Evolutionary conservation across 1,140 invertebrate genomes (phyloP).

Genomic region (Acromyrmex charruanus): DNA sequence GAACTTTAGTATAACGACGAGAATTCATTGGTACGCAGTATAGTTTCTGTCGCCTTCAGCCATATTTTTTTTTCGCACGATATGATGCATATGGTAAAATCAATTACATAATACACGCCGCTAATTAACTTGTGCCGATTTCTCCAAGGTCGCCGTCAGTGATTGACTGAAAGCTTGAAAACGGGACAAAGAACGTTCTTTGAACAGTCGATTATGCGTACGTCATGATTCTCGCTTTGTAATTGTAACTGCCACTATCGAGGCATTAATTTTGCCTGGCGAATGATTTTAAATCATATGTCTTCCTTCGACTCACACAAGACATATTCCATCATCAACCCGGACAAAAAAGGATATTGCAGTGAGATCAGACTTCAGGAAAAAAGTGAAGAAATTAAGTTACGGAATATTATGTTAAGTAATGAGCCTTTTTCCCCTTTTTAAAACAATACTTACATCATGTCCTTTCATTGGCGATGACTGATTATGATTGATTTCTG

Average conservation of each 20-base stretch:
- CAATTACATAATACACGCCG: slow-evolving; percentile 63
- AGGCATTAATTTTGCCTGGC: slow-evolving; percentile 48
- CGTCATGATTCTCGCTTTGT: slow-evolving; percentile 45
- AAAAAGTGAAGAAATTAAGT: slow-evolving; percentile 26
- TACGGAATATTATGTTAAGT: slow-evolving; percentile 40
- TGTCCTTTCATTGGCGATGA: background rate
- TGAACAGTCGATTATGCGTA: slow-evolving; percentile 26
- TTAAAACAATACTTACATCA: slow-evolving; percentile 18
- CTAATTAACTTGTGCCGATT: slow-evolving; percentile 66
- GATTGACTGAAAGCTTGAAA: slow-evolving; percentile 23
- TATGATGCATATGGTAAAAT: slow-evolving; percentile 39
- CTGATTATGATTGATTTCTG: background rate
- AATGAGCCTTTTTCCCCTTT: background rate
- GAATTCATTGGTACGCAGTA: slow-evolving; percentile 24
- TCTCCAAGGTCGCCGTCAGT: slow-evolving; percentile 45
- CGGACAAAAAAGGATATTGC: slow-evolving; percentile 33
- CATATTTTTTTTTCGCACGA: slow-evolving; percentile 43
- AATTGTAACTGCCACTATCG: slow-evolving; percentile 58
- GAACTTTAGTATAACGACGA: background rate
- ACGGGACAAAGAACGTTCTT: slow-evolving; percentile 44
- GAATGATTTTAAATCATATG: slow-evolving; percentile 52
- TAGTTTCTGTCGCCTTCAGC: slow-evolving; percentile 15
- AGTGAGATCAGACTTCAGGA: slow-evolving; percentile 9
- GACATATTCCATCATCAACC: slow-evolving; percentile 35
- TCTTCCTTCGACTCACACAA: slow-evolving; percentile 34